phyloP scores from a whole-genome alignment of 2,797 vertebrate genomes.

The Ispidina picta region DNA sequence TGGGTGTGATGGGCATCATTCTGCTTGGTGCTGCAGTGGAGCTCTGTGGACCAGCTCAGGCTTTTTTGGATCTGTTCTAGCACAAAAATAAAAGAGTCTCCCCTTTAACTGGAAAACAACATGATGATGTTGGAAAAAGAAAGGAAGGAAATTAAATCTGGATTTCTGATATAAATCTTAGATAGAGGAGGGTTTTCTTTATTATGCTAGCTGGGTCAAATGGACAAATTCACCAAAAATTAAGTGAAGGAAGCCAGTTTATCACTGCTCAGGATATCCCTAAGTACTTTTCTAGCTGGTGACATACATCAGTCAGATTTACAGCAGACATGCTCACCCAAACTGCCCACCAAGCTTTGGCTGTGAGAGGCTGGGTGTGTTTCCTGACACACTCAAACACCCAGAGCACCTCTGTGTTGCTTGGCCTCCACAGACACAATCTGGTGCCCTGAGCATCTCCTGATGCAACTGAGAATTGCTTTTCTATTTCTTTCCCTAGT shows the following conservation, averaged over 20 bases:
- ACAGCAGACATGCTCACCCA: not conserved
- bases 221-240: not conserved
- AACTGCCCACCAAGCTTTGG: not conserved
- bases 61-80: not conserved
- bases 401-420: not conserved
- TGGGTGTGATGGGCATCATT: slow-evolving; percentile 4
- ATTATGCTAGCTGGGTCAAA: not conserved
- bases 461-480: not conserved
- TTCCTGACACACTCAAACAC: not conserved
- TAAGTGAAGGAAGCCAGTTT: too few relatives aligned
- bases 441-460: not conserved
- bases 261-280: too few relatives aligned
- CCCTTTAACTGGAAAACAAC: not conserved
- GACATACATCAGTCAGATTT: too few relatives aligned
- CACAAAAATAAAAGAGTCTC: not conserved
- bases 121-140: not conserved
- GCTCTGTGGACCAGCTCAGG: not conserved
- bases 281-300: too few relatives aligned
- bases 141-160: not conserved
- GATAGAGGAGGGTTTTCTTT: not conserved
- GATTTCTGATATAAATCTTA: not conserved
- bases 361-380: not conserved
- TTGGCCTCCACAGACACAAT: not conserved
- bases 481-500: not conserved
- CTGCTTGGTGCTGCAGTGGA: not conserved